Conservation (phyloP, 2,113 vertebrate genomes). For the Panthera leo region DNA sequence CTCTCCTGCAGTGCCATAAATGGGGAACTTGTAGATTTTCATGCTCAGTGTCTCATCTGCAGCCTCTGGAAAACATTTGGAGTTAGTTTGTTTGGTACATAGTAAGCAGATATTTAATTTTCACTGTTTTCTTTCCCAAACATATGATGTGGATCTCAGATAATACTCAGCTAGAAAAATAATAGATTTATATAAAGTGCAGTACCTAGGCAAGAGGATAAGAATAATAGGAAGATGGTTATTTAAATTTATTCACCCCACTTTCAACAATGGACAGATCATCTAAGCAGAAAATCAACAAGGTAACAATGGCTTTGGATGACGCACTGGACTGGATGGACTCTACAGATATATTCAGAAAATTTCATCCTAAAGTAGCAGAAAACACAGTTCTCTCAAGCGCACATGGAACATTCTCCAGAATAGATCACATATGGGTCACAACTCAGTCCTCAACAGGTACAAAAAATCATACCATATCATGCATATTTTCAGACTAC, state of each 20-base stretch:
- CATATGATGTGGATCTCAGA: background rate
- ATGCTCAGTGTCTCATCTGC: background rate
- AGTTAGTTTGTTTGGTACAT: background rate
- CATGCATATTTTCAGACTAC: too few species aligned
- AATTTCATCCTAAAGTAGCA: too few species aligned
- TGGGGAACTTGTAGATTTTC: background rate
- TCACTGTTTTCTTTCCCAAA: background rate
- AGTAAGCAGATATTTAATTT: slow-evolving; percentile 8
- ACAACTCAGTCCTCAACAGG: too few species aligned
- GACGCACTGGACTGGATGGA: too few species aligned
- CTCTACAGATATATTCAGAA: too few species aligned
- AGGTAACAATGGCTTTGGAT: too few species aligned
- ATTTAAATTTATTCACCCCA: background rate
- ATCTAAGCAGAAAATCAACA: too few species aligned
- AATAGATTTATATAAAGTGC: background rate
- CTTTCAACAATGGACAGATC: too few species aligned
- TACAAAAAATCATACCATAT: too few species aligned
- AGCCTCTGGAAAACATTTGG: background rate
- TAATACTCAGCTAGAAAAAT: background rate
- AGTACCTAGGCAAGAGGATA: background rate
- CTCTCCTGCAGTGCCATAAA: background rate
- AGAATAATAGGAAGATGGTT: background rate
- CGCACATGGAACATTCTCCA: too few species aligned
- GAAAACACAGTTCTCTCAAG: too few species aligned
- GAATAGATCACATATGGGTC: too few species aligned